Evolutionary conservation across 2,888 invertebrate genomes (phyloP).

Genomic region (Drosophila lacicola): DNA sequence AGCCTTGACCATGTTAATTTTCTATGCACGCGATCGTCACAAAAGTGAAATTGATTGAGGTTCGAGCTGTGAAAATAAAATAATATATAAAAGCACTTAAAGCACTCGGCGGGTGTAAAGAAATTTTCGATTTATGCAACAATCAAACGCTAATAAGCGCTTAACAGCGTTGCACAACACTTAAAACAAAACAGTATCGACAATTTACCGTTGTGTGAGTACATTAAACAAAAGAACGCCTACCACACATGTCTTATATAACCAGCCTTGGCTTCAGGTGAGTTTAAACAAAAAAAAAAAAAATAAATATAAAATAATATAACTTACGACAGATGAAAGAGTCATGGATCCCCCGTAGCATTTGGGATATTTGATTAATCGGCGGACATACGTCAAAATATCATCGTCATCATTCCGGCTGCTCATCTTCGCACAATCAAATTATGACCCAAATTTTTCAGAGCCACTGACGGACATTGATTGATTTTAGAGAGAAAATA

Average conservation of each 20-base stretch:
- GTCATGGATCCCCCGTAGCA: slow-evolving; percentile 11
- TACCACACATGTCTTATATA: slow-evolving; percentile 26
- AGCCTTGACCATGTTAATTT: slow-evolving; percentile 74
- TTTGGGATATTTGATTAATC: slow-evolving; percentile 67
- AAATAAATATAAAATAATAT: slow-evolving; percentile 24
- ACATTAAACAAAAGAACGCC: slow-evolving; percentile 39
- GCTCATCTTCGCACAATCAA: slow-evolving; percentile 17
- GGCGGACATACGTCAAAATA: slow-evolving; percentile 62
- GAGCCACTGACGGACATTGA: slow-evolving; percentile 63
- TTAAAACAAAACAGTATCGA: slow-evolving; percentile 7
- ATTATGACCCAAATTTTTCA: slow-evolving; percentile 63
- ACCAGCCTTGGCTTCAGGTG: slow-evolving; percentile 7
- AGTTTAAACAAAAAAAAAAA: slow-evolving; percentile 14
- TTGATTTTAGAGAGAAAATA: slow-evolving; percentile 26
- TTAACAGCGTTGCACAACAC: slow-evolving; percentile 36
- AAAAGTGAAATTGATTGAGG: slow-evolving; percentile 62
- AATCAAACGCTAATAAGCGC: slow-evolving; percentile 33
- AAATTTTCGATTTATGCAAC: slow-evolving; percentile 30
- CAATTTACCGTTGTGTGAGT: slow-evolving; percentile 11
- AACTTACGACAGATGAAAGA: slow-evolving; percentile 31
- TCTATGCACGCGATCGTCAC: slow-evolving; percentile 45
- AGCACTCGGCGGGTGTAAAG: slow-evolving; percentile 19
- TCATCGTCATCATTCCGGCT: slow-evolving; percentile 63
- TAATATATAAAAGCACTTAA: slow-evolving; percentile 28
- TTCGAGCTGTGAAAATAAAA: slow-evolving; percentile 37